Base-by-base conservation (phyloP, 2,113 vertebrate species). In the Triplophysa dalaica region DNA sequence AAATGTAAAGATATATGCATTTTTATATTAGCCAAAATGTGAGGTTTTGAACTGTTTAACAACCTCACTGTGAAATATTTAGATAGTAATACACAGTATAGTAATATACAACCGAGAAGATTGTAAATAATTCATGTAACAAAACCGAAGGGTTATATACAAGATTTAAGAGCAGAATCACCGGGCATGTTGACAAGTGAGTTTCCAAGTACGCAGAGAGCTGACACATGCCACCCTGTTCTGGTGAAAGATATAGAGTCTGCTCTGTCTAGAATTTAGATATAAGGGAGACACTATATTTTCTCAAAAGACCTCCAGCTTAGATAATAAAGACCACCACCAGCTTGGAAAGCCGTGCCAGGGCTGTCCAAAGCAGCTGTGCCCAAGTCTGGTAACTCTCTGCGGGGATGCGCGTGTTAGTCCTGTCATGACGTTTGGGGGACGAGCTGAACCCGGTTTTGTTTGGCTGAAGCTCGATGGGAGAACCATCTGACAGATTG, bases 331-430 rank as follows among this genome's bases (percentile, higher is more conserved):
- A 6, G 43, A 74, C 75, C 81, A 77, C 77, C 77, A 62, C 75
- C 61, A 86, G 76, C 78, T 63, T 78, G 56, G 85, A 87, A 82
- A 88, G 82, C 22, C 22, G 76, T 81, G 79, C 80, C 65, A 14
- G 65, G 67, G 73, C 62, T 77, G 88, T 83, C 43, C 60, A 75
- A 62, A 89, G 89, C 89, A 91, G 89, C 90, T 92, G 92, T 82
- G 86, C 65, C 85, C 16, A 0, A 77, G 82, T 85, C 87, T 87
- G 87, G 63, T 29, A 1, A 0, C 77, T 80, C 83, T 82, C 83
- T 83, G 87, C 81, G 84, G 83, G 81, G 85, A 81, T 43, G 81
- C 72, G 84, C 81, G 84, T 85, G 80, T 81, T 82, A 80, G 83
- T 75, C 43, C 70, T 85, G 89, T 85, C 80, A 48, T 12, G 85